Percentiles rank a stretch among this genome's conserved stretches.
These are phyloP conservation scores for Cyprinodon brontotheroides DNA, from an alignment of 2,113 vertebrate species.

Conservation along the genomic window DNA sequence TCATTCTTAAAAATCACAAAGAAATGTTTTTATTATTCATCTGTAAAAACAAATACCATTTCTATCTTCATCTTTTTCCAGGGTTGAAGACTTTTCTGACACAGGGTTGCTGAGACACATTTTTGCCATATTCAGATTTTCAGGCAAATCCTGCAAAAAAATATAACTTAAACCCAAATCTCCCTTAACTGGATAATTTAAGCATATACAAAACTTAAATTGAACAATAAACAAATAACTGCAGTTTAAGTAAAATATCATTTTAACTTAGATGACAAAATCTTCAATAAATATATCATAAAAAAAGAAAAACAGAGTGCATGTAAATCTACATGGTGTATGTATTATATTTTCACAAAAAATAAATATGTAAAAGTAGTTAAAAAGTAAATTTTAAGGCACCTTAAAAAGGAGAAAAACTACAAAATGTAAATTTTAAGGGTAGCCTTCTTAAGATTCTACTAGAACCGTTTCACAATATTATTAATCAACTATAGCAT, in stretches of 20 bases:
- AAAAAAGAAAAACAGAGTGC: background rate
- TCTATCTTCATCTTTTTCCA: conserved; percentile 44
- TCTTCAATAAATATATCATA: background rate
- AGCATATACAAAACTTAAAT: background rate
- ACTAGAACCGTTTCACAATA: too few species aligned
- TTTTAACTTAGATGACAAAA: background rate
- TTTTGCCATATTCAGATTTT: conserved; percentile 53
- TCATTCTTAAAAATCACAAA: background rate
- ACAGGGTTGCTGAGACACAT: conserved; percentile 51
- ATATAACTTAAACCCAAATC: background rate
- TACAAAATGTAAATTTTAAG: too few species aligned
- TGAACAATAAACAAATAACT: background rate
- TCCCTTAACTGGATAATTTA: background rate
- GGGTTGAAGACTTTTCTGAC: conserved; percentile 21
- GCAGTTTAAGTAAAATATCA: background rate
- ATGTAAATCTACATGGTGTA: background rate
- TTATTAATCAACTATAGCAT: too few species aligned
- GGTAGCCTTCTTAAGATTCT: too few species aligned
- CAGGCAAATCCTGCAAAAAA: conserved; percentile 35
- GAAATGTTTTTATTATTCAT: background rate
- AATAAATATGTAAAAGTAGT: background rate
- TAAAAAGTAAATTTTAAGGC: background rate
- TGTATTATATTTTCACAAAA: background rate
- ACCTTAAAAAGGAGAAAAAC: background rate
- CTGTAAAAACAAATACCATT: conserved; percentile 45